A percentile compares a stretch with the other conserved stretches of the same genome.
Conservation (phyloP, 2,113 vertebrate genomes). For the Chaetura pelagica region DNA sequence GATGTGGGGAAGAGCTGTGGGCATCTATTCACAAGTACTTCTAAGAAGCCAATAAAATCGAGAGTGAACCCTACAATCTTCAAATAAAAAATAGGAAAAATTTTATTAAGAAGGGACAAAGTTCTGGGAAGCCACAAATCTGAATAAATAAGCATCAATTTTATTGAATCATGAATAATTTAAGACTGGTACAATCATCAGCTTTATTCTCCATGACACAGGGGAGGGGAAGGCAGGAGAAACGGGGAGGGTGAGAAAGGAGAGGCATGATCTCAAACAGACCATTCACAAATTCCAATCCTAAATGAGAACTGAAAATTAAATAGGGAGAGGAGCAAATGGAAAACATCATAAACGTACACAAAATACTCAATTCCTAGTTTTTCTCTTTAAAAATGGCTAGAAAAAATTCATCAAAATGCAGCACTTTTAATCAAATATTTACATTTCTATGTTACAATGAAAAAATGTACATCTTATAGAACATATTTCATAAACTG, state of each 20-base stretch:
- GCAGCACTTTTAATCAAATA: constrained; percentile 90
- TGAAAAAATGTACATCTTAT: constrained; percentile 91
- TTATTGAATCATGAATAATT: constrained; percentile 99
- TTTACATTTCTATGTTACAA: constrained; percentile 97
- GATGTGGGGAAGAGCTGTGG: not conserved
- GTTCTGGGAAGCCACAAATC: constrained; percentile 55
- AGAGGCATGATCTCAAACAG: constrained; percentile 76
- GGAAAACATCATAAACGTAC: constrained; percentile 86
- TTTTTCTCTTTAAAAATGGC: constrained; percentile 93
- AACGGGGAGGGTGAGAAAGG: not conserved
- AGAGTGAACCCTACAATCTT: not conserved
- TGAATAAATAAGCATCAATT: constrained; percentile 97
- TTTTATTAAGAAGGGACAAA: not conserved
- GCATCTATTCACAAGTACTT: not conserved
- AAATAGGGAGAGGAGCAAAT: constrained; percentile 76
- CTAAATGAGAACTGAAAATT: constrained; percentile 86
- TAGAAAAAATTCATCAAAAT: constrained; percentile 96
- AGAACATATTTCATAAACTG: constrained; percentile 85
- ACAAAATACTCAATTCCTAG: constrained; percentile 95
- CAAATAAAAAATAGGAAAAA: not conserved
- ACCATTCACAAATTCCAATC: constrained; percentile 83
- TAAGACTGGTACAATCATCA: constrained; percentile 98
- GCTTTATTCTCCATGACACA: constrained; percentile 84
- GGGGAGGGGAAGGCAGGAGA: not conserved
- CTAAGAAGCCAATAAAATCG: not conserved